phyloP scores from a whole-genome alignment of 2,113 vertebrate genomes.

The Rana temporaria region DNA sequence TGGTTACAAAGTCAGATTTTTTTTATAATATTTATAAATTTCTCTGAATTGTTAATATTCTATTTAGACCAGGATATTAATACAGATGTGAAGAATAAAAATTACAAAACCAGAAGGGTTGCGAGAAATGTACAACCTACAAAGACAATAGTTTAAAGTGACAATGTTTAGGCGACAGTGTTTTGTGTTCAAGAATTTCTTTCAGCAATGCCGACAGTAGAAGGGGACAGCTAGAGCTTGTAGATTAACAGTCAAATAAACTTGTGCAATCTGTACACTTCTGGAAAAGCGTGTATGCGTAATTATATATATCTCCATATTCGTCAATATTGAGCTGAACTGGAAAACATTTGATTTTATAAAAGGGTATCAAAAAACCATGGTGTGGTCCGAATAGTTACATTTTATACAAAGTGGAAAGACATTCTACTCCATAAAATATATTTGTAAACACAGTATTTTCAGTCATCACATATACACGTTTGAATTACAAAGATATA shows the following conservation, averaged over 20 bases:
- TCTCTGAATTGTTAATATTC: not conserved
- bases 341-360: no score
- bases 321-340: no score
- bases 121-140: not conserved
- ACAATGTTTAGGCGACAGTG: no score
- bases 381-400: not conserved
- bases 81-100: not conserved
- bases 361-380: not conserved
- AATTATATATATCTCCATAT: no score
- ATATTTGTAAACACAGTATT: conserved; percentile 11
- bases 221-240: not conserved
- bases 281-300: no score
- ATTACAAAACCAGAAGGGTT: not conserved
- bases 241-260: not conserved
- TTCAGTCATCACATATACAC: conserved; percentile 38
- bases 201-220: not conserved
- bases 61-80: not conserved
- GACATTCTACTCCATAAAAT: conserved; percentile 1
- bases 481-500: conserved; percentile 30
- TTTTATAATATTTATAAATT: conserved; percentile 2
- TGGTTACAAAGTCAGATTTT: conserved; percentile 1
- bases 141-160: not conserved
- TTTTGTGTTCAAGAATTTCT: not conserved
- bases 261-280: not conserved
- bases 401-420: not conserved